A percentile compares a stretch with the other conserved stretches of the same genome.
Conservation (phyloP, 1,140 invertebrate species). For the Pseudomyrmex cubaensis region DNA sequence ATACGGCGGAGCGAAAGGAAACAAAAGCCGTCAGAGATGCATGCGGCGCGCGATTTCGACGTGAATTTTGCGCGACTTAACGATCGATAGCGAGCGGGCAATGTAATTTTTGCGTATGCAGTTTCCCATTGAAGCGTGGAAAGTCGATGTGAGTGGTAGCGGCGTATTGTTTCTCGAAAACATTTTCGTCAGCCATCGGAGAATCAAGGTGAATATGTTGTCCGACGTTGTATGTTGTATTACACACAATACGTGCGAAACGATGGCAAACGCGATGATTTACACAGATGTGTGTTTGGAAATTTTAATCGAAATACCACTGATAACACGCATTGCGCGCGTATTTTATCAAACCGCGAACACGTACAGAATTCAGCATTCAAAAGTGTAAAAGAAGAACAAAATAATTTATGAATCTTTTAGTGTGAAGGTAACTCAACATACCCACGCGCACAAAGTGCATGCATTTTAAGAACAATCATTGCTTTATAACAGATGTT, state of each 20-base stretch:
- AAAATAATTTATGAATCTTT: too few relatives aligned
- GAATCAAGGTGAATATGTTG: constrained; percentile 47
- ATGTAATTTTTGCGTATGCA: constrained; percentile 57
- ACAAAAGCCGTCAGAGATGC: constrained; percentile 43
- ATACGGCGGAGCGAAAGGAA: constrained; percentile 20
- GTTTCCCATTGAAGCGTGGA: constrained; percentile 34
- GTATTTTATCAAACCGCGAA: background rate
- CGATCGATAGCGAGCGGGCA: constrained; percentile 45
- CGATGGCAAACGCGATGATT: constrained; percentile 23
- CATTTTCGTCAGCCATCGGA: constrained; percentile 28
- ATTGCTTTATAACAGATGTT: background rate
- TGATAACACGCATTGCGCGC: background rate
- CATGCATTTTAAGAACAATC: background rate
- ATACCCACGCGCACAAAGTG: too few relatives aligned
- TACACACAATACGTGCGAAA: constrained; percentile 18
- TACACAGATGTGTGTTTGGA: constrained; percentile 30
- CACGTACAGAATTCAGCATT: background rate
- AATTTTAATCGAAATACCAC: constrained; percentile 32
- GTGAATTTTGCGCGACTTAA: constrained; percentile 45
- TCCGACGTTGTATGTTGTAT: constrained; percentile 29
- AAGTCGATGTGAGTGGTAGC: constrained; percentile 35
- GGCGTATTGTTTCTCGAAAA: constrained; percentile 38
- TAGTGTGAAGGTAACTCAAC: too few relatives aligned
- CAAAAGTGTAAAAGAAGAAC: background rate
- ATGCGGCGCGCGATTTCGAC: constrained; percentile 29